Evolutionary conservation across 1,140 invertebrate species (phyloP).

Genomic region (Calycopis cecrops): DNA sequence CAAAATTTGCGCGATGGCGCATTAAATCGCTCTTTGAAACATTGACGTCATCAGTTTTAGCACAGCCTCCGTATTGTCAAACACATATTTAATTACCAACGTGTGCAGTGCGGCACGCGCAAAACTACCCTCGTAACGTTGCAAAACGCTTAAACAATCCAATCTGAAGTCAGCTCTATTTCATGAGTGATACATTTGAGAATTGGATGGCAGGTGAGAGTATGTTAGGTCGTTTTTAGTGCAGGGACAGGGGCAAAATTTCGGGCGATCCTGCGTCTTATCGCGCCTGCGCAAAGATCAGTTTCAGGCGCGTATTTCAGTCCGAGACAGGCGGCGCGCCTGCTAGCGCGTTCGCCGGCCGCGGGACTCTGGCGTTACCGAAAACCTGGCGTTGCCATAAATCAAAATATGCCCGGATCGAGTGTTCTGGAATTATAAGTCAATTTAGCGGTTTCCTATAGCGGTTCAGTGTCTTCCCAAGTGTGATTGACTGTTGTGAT

Average conservation of each 20-base stretch:
- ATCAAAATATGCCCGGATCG: constrained; percentile 49
- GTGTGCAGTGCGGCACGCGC: constrained; percentile 71
- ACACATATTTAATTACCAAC: constrained; percentile 72
- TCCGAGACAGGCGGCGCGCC: constrained; percentile 68
- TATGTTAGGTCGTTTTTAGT: constrained; percentile 34
- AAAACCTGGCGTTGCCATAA: constrained; percentile 42
- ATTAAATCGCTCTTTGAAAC: constrained; percentile 40
- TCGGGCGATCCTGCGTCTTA: constrained; percentile 58
- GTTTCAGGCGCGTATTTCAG: constrained; percentile 49
- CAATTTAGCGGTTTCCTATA: constrained; percentile 46
- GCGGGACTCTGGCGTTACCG: constrained; percentile 25
- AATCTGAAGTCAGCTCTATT: constrained; percentile 20
- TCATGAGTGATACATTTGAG: constrained; percentile 3
- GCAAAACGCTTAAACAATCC: constrained; percentile 1
- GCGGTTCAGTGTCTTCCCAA: constrained; percentile 60
- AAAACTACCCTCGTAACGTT: constrained; percentile 27
- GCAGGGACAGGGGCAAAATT: constrained; percentile 42
- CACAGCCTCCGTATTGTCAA: constrained; percentile 70
- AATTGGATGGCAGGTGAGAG: constrained; percentile 15
- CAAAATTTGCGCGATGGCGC: constrained; percentile 34
- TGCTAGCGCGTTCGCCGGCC: constrained; percentile 66
- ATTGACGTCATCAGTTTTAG: constrained; percentile 66
- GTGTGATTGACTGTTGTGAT: constrained; percentile 58
- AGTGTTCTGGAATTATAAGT: constrained; percentile 44
- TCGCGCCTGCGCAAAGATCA: constrained; percentile 57